phyloP scores from a whole-genome alignment of 64 coral and sea anemone genomes.

The Anthopleura sola region DNA sequence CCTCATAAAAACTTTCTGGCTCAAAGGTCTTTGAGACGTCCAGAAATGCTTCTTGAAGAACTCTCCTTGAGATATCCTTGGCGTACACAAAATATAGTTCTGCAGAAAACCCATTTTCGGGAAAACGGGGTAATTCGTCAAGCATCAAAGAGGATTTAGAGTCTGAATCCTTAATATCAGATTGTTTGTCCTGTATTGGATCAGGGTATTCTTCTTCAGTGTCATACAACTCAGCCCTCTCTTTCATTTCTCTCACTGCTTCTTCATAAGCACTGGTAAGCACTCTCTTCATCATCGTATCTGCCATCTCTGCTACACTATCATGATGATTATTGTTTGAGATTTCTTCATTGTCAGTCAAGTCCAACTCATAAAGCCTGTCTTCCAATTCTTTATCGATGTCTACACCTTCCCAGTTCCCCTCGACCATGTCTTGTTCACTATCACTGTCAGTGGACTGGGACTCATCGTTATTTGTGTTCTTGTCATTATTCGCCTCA shows the following conservation, averaged over 20 bases:
- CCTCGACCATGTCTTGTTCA: not conserved
- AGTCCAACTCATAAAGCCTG: constrained; percentile 4
- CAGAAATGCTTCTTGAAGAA: not conserved
- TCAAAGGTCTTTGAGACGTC: not conserved
- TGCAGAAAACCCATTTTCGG: not conserved
- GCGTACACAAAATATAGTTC: not conserved
- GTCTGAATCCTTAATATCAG: not conserved
- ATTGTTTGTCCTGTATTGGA: not conserved
- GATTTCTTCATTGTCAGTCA: not conserved
- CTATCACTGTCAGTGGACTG: not conserved
- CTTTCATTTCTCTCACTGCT: not conserved
- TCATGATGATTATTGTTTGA: not conserved
- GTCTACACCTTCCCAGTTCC: not conserved
- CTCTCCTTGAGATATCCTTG: not conserved
- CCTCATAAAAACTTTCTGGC: not conserved
- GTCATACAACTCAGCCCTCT: not conserved
- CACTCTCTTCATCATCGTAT: not conserved
- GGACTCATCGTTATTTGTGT: not conserved
- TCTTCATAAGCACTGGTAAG: not conserved
- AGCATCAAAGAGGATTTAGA: not conserved
- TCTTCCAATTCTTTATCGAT: constrained; percentile 25
- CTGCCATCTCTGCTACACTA: not conserved
- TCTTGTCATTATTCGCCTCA: not conserved
- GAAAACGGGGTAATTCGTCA: not conserved
- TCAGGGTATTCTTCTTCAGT: not conserved